These are phyloP conservation scores for Chrysolina oricalcia DNA, from an alignment of 2,888 invertebrate genomes.

Conservation along the genomic window DNA sequence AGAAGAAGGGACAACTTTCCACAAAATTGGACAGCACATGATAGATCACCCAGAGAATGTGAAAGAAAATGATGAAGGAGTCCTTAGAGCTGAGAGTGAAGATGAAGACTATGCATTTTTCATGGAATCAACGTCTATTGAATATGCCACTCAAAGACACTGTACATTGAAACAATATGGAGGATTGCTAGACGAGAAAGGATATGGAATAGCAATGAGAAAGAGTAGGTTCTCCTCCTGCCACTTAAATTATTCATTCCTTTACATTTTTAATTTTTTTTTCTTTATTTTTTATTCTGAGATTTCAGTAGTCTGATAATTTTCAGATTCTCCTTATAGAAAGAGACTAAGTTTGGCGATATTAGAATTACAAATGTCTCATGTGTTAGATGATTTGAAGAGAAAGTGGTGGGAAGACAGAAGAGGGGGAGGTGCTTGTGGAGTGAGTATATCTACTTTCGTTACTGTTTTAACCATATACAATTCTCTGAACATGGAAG, in stretches of 20 bases:
- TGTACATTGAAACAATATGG: conserved; percentile 61
- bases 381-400: conserved; percentile 80
- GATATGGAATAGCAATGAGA: conserved; percentile 65
- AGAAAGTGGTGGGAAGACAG: conserved; percentile 87
- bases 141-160: conserved; percentile 62
- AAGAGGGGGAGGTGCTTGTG: conserved; percentile 79
- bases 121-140: conserved; percentile 65
- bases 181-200: conserved; percentile 62
- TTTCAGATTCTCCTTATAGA: conserved; percentile 77
- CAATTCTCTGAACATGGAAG: too few relatives aligned
- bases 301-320: conserved; percentile 11
- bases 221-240: conserved; percentile 55
- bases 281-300: too few relatives aligned
- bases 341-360: conserved; percentile 82
- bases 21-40: conserved; percentile 53
- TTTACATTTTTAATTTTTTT: too few relatives aligned
- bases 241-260: too few relatives aligned
- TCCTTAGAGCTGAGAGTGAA: conserved; percentile 49
- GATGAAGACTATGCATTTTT: conserved; percentile 62
- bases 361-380: conserved; percentile 82
- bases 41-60: conserved; percentile 52
- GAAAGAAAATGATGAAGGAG: conserved; percentile 55
- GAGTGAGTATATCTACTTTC: conserved; percentile 67
- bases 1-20: conserved; percentile 42
- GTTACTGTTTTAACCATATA: too few relatives aligned